A percentile compares a stretch with the other conserved stretches of the same genome.
Evolutionary conservation across 2,113 vertebrate species (phyloP).

Genomic region (Sorex fumeus): DNA sequence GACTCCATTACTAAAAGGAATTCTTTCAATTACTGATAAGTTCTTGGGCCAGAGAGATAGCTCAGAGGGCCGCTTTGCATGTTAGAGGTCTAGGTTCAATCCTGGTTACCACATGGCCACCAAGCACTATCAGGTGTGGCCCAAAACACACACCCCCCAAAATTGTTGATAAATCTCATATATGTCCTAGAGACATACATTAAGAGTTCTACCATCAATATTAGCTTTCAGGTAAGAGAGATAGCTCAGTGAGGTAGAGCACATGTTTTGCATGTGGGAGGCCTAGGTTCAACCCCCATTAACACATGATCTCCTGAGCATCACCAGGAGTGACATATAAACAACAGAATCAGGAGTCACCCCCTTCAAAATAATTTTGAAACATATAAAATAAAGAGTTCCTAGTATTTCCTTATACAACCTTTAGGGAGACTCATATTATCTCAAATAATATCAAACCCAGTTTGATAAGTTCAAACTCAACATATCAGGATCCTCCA

Average conservation of each 20-base stretch:
- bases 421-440: constrained; percentile 66
- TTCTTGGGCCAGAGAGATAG: neutral
- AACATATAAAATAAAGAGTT: constrained; percentile 66
- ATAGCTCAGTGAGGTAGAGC: no score
- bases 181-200: constrained; percentile 57
- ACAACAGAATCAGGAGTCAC: no score
- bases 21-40: constrained; percentile 54
- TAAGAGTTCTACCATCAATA: constrained; percentile 62
- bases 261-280: no score
- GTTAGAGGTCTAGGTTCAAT: no score
- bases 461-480: no score
- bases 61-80: no score
- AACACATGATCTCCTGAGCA: neutral
- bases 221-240: neutral
- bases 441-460: constrained; percentile 35
- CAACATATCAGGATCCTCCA: no score
- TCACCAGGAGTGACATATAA: no score
- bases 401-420: constrained; percentile 39
- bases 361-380: neutral
- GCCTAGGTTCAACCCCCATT: no score
- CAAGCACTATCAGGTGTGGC: no score
- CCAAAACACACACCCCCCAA: no score
- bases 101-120: no score
- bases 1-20: constrained; percentile 34
- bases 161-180: neutral